Conservation (phyloP, 2,888 invertebrate species). For the Epinotia ramella region DNA sequence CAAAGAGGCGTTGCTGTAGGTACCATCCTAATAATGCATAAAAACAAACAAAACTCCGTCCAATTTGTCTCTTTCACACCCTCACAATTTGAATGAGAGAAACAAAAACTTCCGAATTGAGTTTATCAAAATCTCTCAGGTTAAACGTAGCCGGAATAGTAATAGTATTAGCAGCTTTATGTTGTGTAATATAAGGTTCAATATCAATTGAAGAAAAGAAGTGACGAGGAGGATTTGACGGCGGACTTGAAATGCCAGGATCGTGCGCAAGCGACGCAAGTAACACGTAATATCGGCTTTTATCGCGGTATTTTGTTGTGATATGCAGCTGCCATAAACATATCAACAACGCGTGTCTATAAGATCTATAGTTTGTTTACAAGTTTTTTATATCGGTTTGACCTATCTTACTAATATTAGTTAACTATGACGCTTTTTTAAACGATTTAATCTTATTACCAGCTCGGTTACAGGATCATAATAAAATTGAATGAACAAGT, state of each 20-base stretch:
- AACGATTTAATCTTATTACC: too few relatives aligned
- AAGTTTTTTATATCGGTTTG: background rate
- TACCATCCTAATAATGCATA: conserved; percentile 6
- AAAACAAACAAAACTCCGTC: conserved; percentile 1
- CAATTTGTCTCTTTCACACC: conserved; percentile 1
- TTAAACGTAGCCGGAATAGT: background rate
- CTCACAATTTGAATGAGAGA: background rate
- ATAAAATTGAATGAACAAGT: too few relatives aligned
- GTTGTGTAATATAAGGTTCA: background rate
- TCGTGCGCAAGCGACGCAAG: conserved; percentile 30
- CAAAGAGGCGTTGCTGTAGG: background rate
- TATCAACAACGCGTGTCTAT: background rate
- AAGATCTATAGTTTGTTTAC: background rate
- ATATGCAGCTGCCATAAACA: conserved; percentile 20
- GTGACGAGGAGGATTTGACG: background rate
- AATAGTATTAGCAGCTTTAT: background rate
- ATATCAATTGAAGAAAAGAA: background rate
- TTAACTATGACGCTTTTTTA: too few relatives aligned
- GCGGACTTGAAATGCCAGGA: conserved; percentile 9
- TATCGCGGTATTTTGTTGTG: conserved; percentile 13
- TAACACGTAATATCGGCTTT: conserved; percentile 25
- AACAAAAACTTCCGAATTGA: conserved; percentile 9
- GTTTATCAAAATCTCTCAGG: background rate
- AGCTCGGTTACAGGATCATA: too few relatives aligned
- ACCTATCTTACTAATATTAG: background rate